phyloP scores from a whole-genome alignment of 1,140 invertebrate species.

The Maniola jurtina region DNA sequence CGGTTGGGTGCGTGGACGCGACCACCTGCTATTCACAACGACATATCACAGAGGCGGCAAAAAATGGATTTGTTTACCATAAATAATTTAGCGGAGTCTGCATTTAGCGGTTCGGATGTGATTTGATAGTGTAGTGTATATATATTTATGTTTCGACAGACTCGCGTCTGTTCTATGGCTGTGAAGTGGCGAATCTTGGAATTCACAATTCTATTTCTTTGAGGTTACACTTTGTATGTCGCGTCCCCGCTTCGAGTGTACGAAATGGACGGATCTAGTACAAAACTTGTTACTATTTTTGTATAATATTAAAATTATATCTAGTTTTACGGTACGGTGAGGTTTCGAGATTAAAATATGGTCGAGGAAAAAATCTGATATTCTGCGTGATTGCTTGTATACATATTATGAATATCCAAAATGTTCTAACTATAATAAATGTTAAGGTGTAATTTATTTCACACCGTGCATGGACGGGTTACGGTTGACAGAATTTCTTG shows the following conservation, averaged over 20 bases:
- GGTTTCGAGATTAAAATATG: slow-evolving; percentile 49
- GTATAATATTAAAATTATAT: slow-evolving; percentile 71
- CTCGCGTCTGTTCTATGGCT: slow-evolving; percentile 44
- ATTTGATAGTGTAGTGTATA: slow-evolving; percentile 30
- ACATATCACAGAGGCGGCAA: slow-evolving; percentile 15
- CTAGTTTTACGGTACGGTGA: slow-evolving; percentile 61
- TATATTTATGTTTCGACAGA: slow-evolving; percentile 34
- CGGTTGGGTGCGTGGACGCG: neutral
- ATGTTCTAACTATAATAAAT: neutral
- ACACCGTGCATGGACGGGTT: too few species aligned
- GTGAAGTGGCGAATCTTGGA: slow-evolving; percentile 43
- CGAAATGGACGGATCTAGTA: slow-evolving; percentile 72
- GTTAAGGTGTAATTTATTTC: too few species aligned
- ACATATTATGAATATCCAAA: neutral
- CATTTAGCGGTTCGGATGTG: slow-evolving; percentile 42
- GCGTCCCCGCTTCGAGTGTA: slow-evolving; percentile 65
- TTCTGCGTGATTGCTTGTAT: neutral
- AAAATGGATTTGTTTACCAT: slow-evolving; percentile 30
- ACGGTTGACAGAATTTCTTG: too few species aligned
- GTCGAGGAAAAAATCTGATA: slow-evolving; percentile 39
- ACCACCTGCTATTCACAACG: slow-evolving; percentile 1
- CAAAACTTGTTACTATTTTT: slow-evolving; percentile 78
- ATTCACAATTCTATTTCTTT: slow-evolving; percentile 15
- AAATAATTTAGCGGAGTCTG: slow-evolving; percentile 29
- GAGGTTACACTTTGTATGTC: slow-evolving; percentile 30